A percentile compares a stretch with the other conserved stretches of the same genome.
Conservation (phyloP, 1,140 invertebrate species). For the Procambarus virginalis region DNA sequence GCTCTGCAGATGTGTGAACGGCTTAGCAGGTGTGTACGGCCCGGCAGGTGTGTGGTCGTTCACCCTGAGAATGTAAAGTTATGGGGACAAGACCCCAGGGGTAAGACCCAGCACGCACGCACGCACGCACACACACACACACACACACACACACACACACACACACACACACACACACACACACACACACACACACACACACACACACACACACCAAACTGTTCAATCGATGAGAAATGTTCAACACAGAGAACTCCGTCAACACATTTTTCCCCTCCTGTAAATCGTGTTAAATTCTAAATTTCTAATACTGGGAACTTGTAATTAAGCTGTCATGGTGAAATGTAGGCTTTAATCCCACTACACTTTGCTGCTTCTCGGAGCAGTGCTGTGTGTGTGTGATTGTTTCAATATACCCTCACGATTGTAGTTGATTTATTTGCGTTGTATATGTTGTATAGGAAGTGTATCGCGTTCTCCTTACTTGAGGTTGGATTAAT, state of each 20-base stretch:
- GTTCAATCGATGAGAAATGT: background rate
- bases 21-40: too few species aligned
- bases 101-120: too few species aligned
- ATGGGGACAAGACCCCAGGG: too few species aligned
- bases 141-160: background rate
- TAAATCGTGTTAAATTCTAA: background rate
- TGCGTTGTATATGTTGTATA: too few species aligned
- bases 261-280: background rate
- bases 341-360: slow-evolving; percentile 8
- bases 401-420: too few species aligned
- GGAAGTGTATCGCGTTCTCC: too few species aligned
- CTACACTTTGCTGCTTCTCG: background rate
- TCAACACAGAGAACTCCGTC: background rate
- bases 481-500: too few species aligned
- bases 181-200: background rate
- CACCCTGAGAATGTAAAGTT: too few species aligned
- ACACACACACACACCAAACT: background rate
- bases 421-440: too few species aligned
- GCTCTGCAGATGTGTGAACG: background rate
- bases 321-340: slow-evolving; percentile 3
- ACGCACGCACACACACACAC: too few species aligned
- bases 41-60: background rate
- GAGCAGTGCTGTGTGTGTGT: too few species aligned
- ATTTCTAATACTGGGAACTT: slow-evolving; percentile 10
- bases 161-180: slow-evolving; percentile 2